Evolutionary conservation across 2,888 invertebrate genomes (phyloP), one percentile per base, ranked within the genome.

Genomic region (Lumbricus terrestris): DNA sequence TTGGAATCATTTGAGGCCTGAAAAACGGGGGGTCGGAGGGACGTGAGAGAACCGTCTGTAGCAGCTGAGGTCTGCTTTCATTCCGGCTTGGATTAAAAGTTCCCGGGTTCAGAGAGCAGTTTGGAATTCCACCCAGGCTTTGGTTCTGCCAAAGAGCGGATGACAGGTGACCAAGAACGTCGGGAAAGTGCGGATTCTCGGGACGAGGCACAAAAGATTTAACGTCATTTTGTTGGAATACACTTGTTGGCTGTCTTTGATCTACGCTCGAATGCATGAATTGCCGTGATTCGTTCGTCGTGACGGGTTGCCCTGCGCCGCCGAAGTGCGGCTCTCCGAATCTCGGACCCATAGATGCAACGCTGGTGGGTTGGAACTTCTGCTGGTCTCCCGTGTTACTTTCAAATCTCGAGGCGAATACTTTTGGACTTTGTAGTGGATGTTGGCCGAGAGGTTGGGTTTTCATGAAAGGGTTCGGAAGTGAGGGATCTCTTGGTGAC

Each of bases 361-460:
- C 15, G 40, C 69, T n/a, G 6, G 69, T n/a, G 29, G 69, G 69
- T 13, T 69, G 69, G n/a, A 69, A 69, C 69, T n/a, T 69, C 85
- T 33, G 34, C 18, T 85, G 85, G 23, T 34, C 34, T 37, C 35
- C 34, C 35, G 29, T 23, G n/a, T n/a, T n/a, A 37, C 85, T 85
- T 85, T 85, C 85, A 85, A 85, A 85, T 85, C 35, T 85, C 16
- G 85, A 85, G 6, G 85, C 85, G 16, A 85, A 85, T 85, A 34
- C 34, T 85, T 35, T 85, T 33, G 85, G 85, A 34, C 85, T 85
- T 37, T 85, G 85, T 23, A 85, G 85, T 13, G 35, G 20, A 34
- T 34, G 85, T 33, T 85, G 85, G n/a, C 18, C 6, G n/a, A 6
- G 35, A 16, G 85, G 6, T 13, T 85, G 85, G 1, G 20, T 35